Conservation (phyloP, 2,888 invertebrate genomes). For the Miltochrista miniata region DNA sequence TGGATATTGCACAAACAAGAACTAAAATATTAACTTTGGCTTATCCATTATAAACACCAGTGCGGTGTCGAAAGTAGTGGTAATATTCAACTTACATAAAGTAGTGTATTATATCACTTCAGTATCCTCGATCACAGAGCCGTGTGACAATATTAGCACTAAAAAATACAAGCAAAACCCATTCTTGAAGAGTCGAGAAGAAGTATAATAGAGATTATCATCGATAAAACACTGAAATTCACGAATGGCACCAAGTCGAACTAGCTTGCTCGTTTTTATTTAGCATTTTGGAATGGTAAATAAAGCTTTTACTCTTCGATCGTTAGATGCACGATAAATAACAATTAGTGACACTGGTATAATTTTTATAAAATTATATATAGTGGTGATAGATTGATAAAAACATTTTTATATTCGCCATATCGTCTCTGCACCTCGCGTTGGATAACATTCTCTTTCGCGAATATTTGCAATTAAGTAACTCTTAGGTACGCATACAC, state of each 20-base stretch:
- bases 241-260: slow-evolving; percentile 61
- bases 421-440: too few species aligned
- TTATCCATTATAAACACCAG: slow-evolving; percentile 74
- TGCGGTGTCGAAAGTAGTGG: slow-evolving; percentile 53
- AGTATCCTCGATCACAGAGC: slow-evolving; percentile 51
- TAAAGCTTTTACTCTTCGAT: slow-evolving; percentile 32
- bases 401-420: too few species aligned
- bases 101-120: slow-evolving; percentile 40
- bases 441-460: too few species aligned
- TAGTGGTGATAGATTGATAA: too few species aligned
- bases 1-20: slow-evolving; percentile 76
- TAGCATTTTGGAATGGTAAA: slow-evolving; percentile 55
- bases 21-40: slow-evolving; percentile 81
- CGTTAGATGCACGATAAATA: too few species aligned
- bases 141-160: slow-evolving; percentile 33
- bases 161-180: slow-evolving; percentile 32
- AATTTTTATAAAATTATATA: too few species aligned
- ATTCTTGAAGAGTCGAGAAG: slow-evolving; percentile 8
- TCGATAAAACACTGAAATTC: not conserved
- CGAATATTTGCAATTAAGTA: too few species aligned
- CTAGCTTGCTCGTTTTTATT: slow-evolving; percentile 35
- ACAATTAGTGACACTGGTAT: too few species aligned
- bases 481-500: too few species aligned
- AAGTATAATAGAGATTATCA: too few species aligned
- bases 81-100: slow-evolving; percentile 42